Conservation (phyloP, 2,797 vertebrate species). For the Diplodus puntazzo region DNA sequence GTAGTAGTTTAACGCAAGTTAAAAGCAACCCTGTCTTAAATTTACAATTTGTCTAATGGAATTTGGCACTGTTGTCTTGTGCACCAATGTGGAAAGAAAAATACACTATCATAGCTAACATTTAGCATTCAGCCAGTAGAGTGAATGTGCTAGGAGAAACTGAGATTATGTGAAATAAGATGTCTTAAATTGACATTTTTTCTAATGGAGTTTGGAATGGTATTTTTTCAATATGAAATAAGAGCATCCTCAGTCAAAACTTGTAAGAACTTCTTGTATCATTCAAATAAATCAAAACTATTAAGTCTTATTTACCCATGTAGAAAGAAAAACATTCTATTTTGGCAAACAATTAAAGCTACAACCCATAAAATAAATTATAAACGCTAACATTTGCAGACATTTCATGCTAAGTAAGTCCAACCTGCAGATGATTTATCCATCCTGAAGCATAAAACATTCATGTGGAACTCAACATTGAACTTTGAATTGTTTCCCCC, state of each 20-base stretch:
- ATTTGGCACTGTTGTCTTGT: neutral
- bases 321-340: neutral
- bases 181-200: neutral
- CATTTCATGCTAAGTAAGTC: neutral
- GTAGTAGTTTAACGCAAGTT: no score
- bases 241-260: neutral
- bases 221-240: neutral
- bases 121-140: no score
- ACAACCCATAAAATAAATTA: neutral
- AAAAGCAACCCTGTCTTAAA: neutral
- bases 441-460: neutral
- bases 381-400: neutral
- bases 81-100: neutral
- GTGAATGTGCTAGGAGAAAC: neutral
- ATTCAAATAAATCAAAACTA: neutral
- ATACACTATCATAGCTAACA: neutral
- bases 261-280: neutral
- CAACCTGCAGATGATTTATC: neutral
- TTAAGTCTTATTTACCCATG: neutral
- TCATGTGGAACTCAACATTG: neutral
- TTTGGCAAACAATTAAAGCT: neutral
- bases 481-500: slow-evolving; percentile 1
- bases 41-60: neutral
- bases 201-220: neutral
- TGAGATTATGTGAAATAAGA: neutral